Evolutionary conservation across 1,140 invertebrate species (phyloP), one percentile per base, ranked within the genome.

Genomic region (Adelges cooleyi): DNA sequence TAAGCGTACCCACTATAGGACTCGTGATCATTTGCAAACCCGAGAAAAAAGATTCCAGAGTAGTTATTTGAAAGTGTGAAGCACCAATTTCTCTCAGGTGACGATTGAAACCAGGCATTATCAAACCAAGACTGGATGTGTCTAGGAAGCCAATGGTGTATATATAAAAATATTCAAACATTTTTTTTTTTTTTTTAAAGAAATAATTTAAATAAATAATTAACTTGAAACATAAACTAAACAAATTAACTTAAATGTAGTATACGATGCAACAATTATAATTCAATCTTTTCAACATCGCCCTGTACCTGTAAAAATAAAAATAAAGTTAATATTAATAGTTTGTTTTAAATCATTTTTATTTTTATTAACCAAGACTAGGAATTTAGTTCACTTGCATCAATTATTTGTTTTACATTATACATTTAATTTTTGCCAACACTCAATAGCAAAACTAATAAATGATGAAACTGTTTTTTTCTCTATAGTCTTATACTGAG

Each of bases 1-100:
- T 97, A 1, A 96, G 79, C 20, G 90, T 89, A 29, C 95, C 95
- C 54, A 95, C 82, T 65, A 98, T 83, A 0, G 95, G 95, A 25
- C 93, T 91, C 17, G 89, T 85, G 49, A 98, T 70, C 77, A 97
- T 98, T 78, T 98, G 95, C 23, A 98, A 77, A 73, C 95, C 87
- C 65, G 92, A 96, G 73, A 95, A 99, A 80, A 97, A 81, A 1
- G 95, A 98, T 0, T 95, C 95, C 11, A 99, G 77, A 66, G 95
- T 82, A 17, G 92, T 82, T 68, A 83, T 77, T 67, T 80, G 71
- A 53, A 84, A 79, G 66, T 84, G 80, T 38, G 81, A 82, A 13
- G 77, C 80, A 15, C 84, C 84, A 66, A 85, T 72, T 66, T 72
- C 68, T 25, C 76, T 71, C 0, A 83, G 77, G 77, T 84, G 78